A percentile compares a stretch with the other conserved stretches of the same genome.
These are phyloP conservation scores for Troilus luridus DNA, from an alignment of 2,888 invertebrate species.

Conservation along the genomic window DNA sequence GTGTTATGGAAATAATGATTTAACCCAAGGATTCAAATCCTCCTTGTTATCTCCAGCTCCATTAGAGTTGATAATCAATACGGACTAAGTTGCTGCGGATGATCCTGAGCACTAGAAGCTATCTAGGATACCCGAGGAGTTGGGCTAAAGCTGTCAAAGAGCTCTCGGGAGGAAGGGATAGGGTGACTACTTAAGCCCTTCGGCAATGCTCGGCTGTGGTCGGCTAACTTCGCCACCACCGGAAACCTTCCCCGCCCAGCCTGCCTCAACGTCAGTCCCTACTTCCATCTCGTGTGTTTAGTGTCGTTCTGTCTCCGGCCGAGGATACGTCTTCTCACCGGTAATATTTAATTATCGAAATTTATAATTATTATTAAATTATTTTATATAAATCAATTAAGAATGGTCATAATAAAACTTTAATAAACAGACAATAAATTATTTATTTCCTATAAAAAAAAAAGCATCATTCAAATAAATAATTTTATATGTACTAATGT, in stretches of 20 bases:
- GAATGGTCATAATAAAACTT: background rate
- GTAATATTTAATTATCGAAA: constrained; percentile 18
- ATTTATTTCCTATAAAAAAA: background rate
- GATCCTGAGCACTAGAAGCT: background rate
- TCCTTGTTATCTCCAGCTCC: background rate
- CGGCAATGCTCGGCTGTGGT: background rate
- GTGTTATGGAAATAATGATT: no score
- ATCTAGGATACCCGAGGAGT: constrained; percentile 22
- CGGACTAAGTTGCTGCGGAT: background rate
- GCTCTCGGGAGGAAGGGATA: background rate
- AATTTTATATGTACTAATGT: background rate
- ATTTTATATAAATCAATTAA: background rate
- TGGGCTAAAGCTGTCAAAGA: constrained; percentile 17
- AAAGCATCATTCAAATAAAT: background rate
- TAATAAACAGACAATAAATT: background rate
- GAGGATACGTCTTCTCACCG: constrained; percentile 43
- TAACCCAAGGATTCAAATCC: background rate
- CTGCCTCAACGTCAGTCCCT: constrained; percentile 19
- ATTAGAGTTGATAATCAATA: background rate
- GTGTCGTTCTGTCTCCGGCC: background rate
- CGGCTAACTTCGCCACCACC: background rate
- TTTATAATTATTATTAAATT: constrained; percentile 8
- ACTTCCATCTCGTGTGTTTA: background rate
- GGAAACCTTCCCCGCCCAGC: constrained; percentile 35
- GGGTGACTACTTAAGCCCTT: constrained; percentile 3